These are phyloP conservation scores for Acrobasis suavella DNA, from an alignment of 2,888 invertebrate species.

Conservation along the genomic window DNA sequence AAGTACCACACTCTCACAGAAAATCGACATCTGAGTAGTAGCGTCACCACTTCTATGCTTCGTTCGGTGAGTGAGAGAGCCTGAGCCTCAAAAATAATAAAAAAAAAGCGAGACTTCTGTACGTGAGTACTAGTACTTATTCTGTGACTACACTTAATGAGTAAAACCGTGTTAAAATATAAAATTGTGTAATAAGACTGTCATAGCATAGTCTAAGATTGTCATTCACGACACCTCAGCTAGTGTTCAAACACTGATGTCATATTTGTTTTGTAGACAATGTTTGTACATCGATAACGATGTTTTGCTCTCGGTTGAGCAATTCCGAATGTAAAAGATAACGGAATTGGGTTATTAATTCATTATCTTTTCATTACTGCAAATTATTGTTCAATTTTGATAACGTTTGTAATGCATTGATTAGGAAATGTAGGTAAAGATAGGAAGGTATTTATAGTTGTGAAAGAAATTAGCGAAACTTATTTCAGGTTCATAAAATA, in stretches of 20 bases:
- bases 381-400: not conserved
- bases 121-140: too few species aligned
- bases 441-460: not conserved
- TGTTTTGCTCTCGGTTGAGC: constrained; percentile 18
- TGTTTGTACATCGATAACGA: constrained; percentile 22
- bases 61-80: too few species aligned
- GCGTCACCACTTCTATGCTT: too few species aligned
- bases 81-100: too few species aligned
- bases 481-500: not conserved
- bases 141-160: too few species aligned
- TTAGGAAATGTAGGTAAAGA: not conserved
- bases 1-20: too few species aligned
- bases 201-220: too few species aligned
- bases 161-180: too few species aligned
- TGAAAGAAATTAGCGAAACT: not conserved
- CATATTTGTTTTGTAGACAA: constrained; percentile 23
- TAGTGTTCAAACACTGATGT: constrained; percentile 30
- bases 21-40: too few species aligned
- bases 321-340: constrained; percentile 19
- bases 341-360: constrained; percentile 26
- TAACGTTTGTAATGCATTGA: not conserved
- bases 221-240: constrained; percentile 27
- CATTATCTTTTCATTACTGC: constrained; percentile 17
- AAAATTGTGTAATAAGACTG: too few species aligned
- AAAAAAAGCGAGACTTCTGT: too few species aligned